Percentiles rank a stretch among this genome's conserved stretches.
Evolutionary conservation across 2,797 vertebrate species (phyloP).

Genomic region (Acipenser transmontanus): DNA sequence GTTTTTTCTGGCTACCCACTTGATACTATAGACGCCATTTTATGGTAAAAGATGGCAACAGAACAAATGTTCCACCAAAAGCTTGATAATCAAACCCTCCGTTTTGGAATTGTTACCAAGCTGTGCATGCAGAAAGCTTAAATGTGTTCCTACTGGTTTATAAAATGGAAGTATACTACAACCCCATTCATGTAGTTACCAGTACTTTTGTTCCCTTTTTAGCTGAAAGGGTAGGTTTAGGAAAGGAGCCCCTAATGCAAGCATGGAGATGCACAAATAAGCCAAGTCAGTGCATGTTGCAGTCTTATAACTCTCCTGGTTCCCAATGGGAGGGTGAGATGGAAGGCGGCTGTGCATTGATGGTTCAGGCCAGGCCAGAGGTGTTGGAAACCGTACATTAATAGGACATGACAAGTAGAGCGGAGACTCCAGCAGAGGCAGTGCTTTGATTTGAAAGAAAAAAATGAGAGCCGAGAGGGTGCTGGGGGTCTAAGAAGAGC

Average conservation of each 20-base stretch:
- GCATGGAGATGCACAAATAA: neutral
- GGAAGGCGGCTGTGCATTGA: neutral
- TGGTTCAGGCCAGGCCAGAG: neutral
- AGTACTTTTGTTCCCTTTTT: neutral
- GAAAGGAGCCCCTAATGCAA: neutral
- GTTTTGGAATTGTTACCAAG: too few species aligned
- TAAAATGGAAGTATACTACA: too few species aligned
- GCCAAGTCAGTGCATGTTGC: neutral
- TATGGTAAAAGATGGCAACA: too few species aligned
- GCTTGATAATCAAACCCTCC: too few species aligned
- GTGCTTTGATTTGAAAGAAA: neutral
- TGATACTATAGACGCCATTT: too few species aligned
- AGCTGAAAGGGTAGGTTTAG: neutral
- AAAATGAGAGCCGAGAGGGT: neutral
- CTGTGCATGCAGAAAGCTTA: too few species aligned
- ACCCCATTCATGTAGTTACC: too few species aligned
- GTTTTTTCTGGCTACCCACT: too few species aligned
- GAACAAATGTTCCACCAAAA: too few species aligned
- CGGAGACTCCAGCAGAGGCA: neutral
- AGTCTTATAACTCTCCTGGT: neutral
- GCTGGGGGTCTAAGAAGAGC: neutral
- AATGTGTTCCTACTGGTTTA: too few species aligned
- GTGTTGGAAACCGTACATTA: neutral
- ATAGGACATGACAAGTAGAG: neutral
- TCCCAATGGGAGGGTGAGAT: neutral